Base-by-base conservation (phyloP, 2,888 invertebrate genomes). In the Andrena chrysosceles region DNA sequence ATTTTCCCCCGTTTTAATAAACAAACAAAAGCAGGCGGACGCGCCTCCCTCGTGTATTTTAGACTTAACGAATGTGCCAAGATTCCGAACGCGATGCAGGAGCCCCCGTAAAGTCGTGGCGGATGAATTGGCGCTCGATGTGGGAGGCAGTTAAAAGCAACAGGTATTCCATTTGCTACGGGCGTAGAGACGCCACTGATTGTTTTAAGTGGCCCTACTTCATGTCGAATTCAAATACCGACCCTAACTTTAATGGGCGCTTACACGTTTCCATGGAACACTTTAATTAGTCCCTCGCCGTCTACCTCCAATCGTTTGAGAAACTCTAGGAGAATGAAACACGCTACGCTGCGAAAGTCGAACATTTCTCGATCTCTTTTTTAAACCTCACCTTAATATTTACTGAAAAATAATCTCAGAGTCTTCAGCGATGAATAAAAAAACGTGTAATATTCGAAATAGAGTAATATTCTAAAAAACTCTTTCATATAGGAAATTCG, bases 1-100 rank as follows among this genome's bases (percentile, higher is more conserved):
- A 81, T 84, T 73, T 79, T 64, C 52, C 60, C 35, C 33, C 23
- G 64, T 8, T 76, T 77, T 79, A 67, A 82, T 85, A 77, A 86
- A 85, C 84, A 84, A 86, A 86, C 73, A 77, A 56, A 42, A 72
- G 69, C 49, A 23, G 59, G 52, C 48, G 64, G 52, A 69, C 74
- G 13, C n/a, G 60, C 26, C 67, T 78, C 67, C 63, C 56, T 48
- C 78, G 70, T 80, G 77, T 86, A 83, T 85, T 85, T 85, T 84
- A 49, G 76, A 85, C 68, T 42, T 76, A 68, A 80, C 75, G 81
- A 69, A 87, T 60, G 87, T 85, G 87, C 83, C 85, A 87, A 87
- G 77, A 87, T 81, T 77, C 75, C 73, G 67, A 63, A 67, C 59
- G 23, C 67, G 74, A 67, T 60, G 67, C 63, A 42, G 76, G 63